Evolutionary conservation across 2,888 invertebrate genomes (phyloP).

Genomic region (Ganaspis brasiliensis): DNA sequence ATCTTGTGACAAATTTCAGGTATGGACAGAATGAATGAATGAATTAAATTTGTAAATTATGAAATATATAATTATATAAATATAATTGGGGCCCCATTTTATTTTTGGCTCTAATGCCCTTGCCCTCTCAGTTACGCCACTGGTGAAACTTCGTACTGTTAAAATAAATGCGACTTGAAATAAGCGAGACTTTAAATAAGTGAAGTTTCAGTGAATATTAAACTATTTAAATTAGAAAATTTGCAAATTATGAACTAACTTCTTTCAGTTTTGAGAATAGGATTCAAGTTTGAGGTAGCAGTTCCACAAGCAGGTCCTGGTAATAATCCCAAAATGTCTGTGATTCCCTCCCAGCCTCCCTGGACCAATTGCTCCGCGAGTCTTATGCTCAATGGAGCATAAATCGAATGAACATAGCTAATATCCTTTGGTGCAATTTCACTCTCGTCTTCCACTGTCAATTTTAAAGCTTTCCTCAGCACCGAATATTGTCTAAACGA

Average conservation of each 20-base stretch:
- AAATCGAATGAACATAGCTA: conserved; percentile 95
- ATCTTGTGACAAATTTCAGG: no score
- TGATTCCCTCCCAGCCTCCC: conserved; percentile 89
- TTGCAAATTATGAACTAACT: conserved; percentile 45
- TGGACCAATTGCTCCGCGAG: conserved; percentile 90
- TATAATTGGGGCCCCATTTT: no score
- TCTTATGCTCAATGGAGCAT: conserved; percentile 95
- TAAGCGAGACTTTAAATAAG: no score
- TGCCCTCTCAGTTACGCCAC: no score
- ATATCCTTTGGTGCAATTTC: conserved; percentile 93
- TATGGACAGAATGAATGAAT: no score
- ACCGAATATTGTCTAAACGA: conserved; percentile 88
- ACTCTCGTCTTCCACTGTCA: conserved; percentile 94
- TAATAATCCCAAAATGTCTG: conserved; percentile 90
- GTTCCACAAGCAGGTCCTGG: conserved; percentile 87
- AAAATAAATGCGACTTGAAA: no score
- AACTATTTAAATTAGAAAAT: conserved; percentile 2
- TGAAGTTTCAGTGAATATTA: no score
- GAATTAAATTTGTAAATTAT: no score
- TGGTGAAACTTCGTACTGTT: no score
- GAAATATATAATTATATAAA: no score
- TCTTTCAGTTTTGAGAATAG: conserved; percentile 66
- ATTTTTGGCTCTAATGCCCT: no score
- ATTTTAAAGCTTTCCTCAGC: conserved; percentile 89
- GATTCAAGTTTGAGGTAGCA: conserved; percentile 56